A percentile compares a stretch with the other conserved stretches of the same genome.
Conservation (phyloP, 2,113 vertebrate species). For the Ardeotis arabs region DNA sequence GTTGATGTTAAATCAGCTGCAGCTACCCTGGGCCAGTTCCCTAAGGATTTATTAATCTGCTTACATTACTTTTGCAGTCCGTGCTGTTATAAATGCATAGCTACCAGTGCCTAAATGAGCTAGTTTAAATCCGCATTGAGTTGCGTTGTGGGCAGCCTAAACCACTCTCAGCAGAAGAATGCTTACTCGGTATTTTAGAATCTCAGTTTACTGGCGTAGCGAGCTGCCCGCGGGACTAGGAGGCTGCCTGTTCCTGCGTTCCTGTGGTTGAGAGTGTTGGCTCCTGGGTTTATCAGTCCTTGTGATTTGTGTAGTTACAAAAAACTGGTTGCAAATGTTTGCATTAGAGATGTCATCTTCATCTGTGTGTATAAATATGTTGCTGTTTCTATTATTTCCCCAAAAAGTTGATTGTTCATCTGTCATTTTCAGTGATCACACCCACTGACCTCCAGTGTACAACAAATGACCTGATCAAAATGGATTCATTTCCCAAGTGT, state of each 20-base stretch:
- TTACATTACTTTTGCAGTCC: neutral
- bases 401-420: neutral
- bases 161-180: neutral
- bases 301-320: neutral
- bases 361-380: neutral
- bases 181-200: neutral
- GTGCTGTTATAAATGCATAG: neutral
- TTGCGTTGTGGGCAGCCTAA: neutral
- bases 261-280: neutral
- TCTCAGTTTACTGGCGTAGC: neutral
- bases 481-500: neutral
- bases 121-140: neutral
- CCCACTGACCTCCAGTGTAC: neutral
- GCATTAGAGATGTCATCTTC: neutral
- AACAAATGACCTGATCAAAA: constrained; percentile 33
- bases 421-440: constrained; percentile 11
- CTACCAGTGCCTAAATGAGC: neutral
- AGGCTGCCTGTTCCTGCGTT: neutral
- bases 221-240: neutral
- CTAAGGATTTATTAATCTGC: neutral
- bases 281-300: neutral
- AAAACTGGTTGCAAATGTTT: neutral
- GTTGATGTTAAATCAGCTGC: neutral
- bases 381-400: neutral
- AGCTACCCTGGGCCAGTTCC: neutral